Evolutionary conservation across 2,888 invertebrate species (phyloP), one percentile per base, ranked within the genome.

Genomic region (Apomyelois bistriatella): DNA sequence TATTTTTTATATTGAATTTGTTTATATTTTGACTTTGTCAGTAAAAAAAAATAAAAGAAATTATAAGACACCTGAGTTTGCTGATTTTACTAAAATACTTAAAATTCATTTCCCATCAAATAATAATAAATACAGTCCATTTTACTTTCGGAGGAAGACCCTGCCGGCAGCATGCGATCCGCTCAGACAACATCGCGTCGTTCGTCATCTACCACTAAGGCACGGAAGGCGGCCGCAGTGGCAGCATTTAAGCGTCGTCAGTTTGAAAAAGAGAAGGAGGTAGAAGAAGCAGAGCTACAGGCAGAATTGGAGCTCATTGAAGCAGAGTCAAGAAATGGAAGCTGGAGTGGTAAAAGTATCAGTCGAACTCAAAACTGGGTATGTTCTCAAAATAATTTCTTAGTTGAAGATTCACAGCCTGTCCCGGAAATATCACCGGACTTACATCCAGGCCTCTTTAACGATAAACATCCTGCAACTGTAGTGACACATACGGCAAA

Each of bases 291-390:
- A 9, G 16, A 40, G 9, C 40, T 40, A 1, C 16, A 40, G 7
- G 40, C 40, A 9, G 40, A 40, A 8, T 16, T 40, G 16, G 16
- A 40, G 9, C 15, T 16, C 1, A 16, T 40, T 1, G 40, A 40
- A 13, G 40, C 9, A 8, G 40, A 9, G 3, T 16, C 40, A 3
- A 15, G 9, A 3, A 9, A 16, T 3, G 16, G 40, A 40, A 16
- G 40, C 16, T 8, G 15, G 5, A 8, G 6, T 8, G 13, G 16
- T 15, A 32, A 32, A 32, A 32, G 32, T 32, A 32, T 9, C 32
- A 32, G 32, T 32, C 22, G 22, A 22, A 22, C 22, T 22, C 13
- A 47, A 54, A 32, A 50, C 54, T 16, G 54, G 22, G 22, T 22
- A 22, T 22, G 22, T 22, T 22, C 22, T 22, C 22, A 22, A 22